Conservation (phyloP, 2,113 vertebrate genomes). For the Caranx melampygus region DNA sequence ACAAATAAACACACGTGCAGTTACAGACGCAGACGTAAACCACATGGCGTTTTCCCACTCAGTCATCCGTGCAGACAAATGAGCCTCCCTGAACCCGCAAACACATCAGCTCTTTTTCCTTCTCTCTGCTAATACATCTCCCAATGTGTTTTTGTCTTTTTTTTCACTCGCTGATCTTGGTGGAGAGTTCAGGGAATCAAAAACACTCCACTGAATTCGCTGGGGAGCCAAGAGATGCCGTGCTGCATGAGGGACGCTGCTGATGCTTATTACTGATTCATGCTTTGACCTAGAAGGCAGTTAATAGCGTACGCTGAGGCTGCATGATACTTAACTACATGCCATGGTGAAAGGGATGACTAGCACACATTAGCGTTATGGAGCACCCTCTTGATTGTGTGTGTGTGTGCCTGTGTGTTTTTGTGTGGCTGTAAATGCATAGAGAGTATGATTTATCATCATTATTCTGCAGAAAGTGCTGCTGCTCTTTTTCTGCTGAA, state of each 20-base stretch:
- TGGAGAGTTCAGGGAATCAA: slow-evolving; percentile 36
- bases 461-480: slow-evolving; percentile 13
- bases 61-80: slow-evolving; percentile 30
- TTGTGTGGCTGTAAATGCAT: neutral
- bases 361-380: slow-evolving; percentile 38
- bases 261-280: slow-evolving; percentile 56
- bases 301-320: slow-evolving; percentile 44
- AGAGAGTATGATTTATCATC: neutral
- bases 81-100: slow-evolving; percentile 32
- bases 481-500: neutral
- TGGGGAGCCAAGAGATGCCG: neutral
- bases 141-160: neutral
- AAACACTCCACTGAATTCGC: slow-evolving; percentile 46
- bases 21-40: neutral
- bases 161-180: neutral
- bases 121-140: slow-evolving; percentile 37
- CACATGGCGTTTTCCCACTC: neutral
- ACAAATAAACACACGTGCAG: neutral
- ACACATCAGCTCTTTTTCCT: slow-evolving; percentile 16
- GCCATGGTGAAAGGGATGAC: slow-evolving; percentile 41
- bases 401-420: neutral
- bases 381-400: slow-evolving; percentile 28
- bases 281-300: slow-evolving; percentile 66
- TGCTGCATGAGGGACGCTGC: slow-evolving; percentile 30
- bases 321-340: slow-evolving; percentile 49